Evolutionary conservation across 2,797 vertebrate species (phyloP).

Genomic region (Oreochromis mossambicus): DNA sequence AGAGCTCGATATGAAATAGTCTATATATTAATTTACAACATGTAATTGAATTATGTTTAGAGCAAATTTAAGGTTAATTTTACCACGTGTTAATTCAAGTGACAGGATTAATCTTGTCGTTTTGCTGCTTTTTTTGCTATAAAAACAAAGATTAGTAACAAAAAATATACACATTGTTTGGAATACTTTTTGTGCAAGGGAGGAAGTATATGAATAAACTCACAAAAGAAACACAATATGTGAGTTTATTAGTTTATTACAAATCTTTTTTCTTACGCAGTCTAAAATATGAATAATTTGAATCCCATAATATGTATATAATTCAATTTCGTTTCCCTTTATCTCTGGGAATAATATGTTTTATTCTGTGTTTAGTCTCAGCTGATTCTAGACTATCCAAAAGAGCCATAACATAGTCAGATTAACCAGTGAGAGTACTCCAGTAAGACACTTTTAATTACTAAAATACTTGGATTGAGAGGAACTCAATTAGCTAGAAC

Average conservation of each 20-base stretch:
- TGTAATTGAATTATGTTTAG: background rate
- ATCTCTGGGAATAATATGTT: background rate
- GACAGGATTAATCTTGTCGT: background rate
- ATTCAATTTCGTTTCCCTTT: background rate
- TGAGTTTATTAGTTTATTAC: background rate
- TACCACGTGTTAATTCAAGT: background rate
- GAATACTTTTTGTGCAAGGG: background rate
- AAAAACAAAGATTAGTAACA: background rate
- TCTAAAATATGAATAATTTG: background rate
- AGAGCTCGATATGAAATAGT: background rate
- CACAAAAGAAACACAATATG: background rate
- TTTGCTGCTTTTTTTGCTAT: background rate
- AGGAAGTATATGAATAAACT: background rate
- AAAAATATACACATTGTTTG: background rate
- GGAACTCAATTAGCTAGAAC: slow-evolving; percentile 59
- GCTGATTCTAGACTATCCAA: background rate
- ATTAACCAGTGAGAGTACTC: background rate
- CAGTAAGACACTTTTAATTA: background rate
- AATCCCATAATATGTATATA: background rate
- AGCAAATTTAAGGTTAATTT: background rate
- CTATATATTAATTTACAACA: background rate
- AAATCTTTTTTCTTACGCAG: background rate
- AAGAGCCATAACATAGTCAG: background rate
- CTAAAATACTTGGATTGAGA: background rate
- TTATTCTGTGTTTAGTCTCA: background rate